Evolutionary conservation across 2,113 vertebrate species (phyloP).

Genomic region (Erpornis zantholeuca): DNA sequence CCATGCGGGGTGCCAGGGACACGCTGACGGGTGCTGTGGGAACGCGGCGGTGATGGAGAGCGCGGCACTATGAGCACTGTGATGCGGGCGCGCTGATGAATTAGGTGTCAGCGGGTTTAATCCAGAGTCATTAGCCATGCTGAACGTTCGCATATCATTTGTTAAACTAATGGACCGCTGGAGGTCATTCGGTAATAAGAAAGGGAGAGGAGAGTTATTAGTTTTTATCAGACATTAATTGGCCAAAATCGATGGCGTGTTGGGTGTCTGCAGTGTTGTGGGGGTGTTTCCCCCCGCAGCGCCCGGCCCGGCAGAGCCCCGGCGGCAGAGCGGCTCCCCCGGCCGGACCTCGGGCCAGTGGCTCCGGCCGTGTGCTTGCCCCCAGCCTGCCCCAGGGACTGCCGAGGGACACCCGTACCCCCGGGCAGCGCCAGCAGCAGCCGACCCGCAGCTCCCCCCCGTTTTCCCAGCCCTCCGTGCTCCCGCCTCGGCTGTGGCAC

Average conservation of each 20-base stretch:
- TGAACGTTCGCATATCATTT: not conserved
- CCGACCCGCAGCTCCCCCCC: not conserved
- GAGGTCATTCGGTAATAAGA: conserved; percentile 53
- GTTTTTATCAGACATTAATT: conserved; percentile 60
- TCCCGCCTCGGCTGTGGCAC: not conserved
- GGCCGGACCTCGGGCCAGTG: fast-evolving
- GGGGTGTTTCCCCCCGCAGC: not conserved
- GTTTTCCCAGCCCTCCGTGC: not conserved
- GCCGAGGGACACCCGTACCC: fast-evolving
- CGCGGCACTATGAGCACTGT: not conserved
- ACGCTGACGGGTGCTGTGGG: fast-evolving
- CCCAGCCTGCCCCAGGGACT: fast-evolving
- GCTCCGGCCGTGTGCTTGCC: fast-evolving
- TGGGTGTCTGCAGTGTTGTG: not conserved
- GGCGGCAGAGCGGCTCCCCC: not conserved
- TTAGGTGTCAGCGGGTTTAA: not conserved
- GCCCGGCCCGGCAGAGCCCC: fast-evolving
- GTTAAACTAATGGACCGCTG: conserved; percentile 57
- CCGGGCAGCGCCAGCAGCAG: not conserved
- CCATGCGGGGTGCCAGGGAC: fast-evolving
- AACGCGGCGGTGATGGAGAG: not conserved
- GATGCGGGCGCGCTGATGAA: not conserved
- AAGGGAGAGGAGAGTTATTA: conserved; percentile 35
- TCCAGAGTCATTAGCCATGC: conserved; percentile 40
- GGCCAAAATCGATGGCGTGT: conserved; percentile 32